Evolutionary conservation across 2,797 vertebrate species (phyloP), one percentile per base, ranked within the genome.

Genomic region (Craterocephalus amniculus): DNA sequence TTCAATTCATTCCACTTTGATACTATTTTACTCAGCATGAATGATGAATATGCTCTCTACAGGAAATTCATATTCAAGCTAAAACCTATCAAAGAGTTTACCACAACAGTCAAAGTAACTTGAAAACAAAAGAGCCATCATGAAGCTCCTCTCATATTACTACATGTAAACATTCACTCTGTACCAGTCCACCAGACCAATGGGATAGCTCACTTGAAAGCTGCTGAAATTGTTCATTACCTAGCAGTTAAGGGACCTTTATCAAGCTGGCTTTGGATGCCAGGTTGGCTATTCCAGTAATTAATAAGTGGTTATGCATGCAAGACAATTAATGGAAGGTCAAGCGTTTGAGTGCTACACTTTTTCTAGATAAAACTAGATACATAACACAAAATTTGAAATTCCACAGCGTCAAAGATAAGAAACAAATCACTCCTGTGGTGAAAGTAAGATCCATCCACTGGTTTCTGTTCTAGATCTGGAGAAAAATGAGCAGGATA

Each of bases 291-390:
- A 80, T 83, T 76, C 63, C 71, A 90, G 81, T 92, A 92, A 92
- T 92, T 93, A 92, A 92, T 87, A 92, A 92, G 86, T 90, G 86
- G 88, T 90, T 91, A 90, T 92, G 89, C 87, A 91, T 86, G 80
- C 83, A 57, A 91, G 88, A 92, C 86, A 89, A 92, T 92, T 93
- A 91, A 92, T 82, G 88, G 90, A 92, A 92, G 91, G 89, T 91
- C 88, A 92, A 92, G 90, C 87, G 87, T 87, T 91, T 63, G 55
- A 73, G 78, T 69, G 83, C 75, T 90, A 90, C 82, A 83, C 81
- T 91, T 92, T 48, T 91, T 78, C 87, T 78, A 77, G 83, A 87
- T 67, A 75, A 87, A 86, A 83, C 69, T 73, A 75, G 83, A 85
- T 77, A 83, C 69, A 75, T 63, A 81, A 89, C 78, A 83, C 81